phyloP scores from a whole-genome alignment of 2,113 vertebrate genomes.

The Sitta europaea region DNA sequence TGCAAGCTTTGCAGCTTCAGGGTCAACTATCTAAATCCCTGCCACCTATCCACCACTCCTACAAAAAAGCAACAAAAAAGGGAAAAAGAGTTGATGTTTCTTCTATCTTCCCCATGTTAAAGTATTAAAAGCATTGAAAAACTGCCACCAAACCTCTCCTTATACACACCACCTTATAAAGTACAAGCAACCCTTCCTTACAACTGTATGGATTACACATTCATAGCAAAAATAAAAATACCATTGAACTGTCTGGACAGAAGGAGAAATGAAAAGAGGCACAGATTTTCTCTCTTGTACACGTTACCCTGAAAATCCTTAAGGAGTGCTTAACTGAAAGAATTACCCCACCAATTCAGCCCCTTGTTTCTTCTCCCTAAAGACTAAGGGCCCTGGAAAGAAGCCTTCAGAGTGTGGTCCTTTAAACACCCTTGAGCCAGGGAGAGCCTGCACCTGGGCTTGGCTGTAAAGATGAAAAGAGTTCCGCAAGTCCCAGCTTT shows the following conservation, averaged over 20 bases:
- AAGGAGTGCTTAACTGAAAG: conserved; percentile 10
- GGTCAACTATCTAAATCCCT: background rate
- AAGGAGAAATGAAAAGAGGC: background rate
- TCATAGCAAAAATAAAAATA: background rate
- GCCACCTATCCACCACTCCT: background rate
- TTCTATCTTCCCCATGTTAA: background rate
- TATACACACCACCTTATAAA: background rate
- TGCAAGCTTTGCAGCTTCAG: background rate
- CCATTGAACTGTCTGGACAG: background rate
- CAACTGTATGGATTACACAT: background rate
- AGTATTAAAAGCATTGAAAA: background rate
- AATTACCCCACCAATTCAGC: background rate
- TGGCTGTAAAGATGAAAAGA: conserved; percentile 51
- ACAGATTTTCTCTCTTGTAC: conserved; percentile 5
- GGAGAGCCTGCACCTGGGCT: conserved; percentile 44
- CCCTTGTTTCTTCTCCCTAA: background rate
- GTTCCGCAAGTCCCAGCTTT: conserved; percentile 28
- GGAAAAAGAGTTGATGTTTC: background rate
- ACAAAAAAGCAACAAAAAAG: background rate
- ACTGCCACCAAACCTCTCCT: background rate
- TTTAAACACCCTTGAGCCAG: conserved; percentile 35
- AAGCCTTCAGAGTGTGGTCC: background rate
- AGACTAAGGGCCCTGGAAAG: conserved; percentile 25
- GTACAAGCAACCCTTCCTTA: background rate
- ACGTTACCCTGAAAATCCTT: background rate